These are phyloP conservation scores for Cydia pomonella DNA, from an alignment of 1,140 invertebrate species.

Conservation along the genomic window DNA sequence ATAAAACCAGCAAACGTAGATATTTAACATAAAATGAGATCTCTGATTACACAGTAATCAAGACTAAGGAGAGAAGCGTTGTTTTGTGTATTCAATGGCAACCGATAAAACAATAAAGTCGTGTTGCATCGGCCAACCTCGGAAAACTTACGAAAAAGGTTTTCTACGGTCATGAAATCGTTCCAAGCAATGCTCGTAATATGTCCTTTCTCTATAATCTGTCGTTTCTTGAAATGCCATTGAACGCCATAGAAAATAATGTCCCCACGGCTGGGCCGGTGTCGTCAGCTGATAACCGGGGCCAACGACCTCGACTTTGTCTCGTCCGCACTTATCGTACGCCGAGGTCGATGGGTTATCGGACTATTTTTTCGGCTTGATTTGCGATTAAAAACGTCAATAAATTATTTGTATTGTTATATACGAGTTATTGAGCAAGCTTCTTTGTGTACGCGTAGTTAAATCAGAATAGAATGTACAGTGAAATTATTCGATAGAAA, in stretches of 20 bases:
- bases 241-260: slow-evolving; percentile 70
- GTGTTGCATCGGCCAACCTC: not conserved
- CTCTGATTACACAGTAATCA: too few species aligned
- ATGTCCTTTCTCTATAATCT: too few species aligned
- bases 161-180: not conserved
- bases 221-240: not conserved
- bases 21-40: too few species aligned
- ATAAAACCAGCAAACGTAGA: too few species aligned
- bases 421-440: not conserved
- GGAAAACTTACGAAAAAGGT: not conserved
- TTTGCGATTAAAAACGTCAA: slow-evolving; percentile 37
- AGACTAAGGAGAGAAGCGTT: not conserved
- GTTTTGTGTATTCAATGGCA: slow-evolving; percentile 36
- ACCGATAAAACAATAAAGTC: slow-evolving; percentile 69
- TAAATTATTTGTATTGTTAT: not conserved
- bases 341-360: slow-evolving; percentile 69
- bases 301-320: slow-evolving; percentile 75
- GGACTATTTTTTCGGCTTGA: slow-evolving; percentile 60
- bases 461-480: not conserved
- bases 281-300: slow-evolving; percentile 76
- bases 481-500: not conserved
- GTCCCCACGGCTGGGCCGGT: slow-evolving; percentile 64
- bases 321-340: slow-evolving; percentile 67
- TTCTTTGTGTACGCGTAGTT: not conserved
- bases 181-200: not conserved